Conservation (phyloP, 2,888 invertebrate genomes). For the Melinaea menophilus region DNA sequence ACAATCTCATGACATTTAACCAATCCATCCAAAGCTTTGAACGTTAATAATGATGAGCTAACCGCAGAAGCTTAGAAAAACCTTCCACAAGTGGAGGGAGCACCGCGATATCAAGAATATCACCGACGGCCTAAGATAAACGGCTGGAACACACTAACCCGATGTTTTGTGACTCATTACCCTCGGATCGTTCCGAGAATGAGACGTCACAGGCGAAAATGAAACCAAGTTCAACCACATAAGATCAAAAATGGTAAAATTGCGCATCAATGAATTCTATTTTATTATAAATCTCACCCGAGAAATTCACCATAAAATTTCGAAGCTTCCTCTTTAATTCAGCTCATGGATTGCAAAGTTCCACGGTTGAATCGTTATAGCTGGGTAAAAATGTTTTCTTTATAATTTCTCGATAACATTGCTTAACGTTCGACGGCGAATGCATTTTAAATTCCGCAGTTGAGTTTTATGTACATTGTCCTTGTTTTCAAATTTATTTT, state of each 20-base stretch:
- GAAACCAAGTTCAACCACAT: slow-evolving; percentile 21
- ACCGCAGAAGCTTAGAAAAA: slow-evolving; percentile 26
- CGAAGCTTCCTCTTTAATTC: slow-evolving; percentile 48
- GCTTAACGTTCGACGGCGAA: slow-evolving; percentile 18
- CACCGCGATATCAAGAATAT: slow-evolving; percentile 35
- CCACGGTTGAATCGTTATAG: slow-evolving; percentile 29
- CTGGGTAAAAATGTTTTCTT: slow-evolving; percentile 26
- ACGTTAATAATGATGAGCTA: slow-evolving; percentile 4
- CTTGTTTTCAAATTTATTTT: not conserved
- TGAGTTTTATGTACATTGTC: slow-evolving; percentile 8
- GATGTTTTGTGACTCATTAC: slow-evolving; percentile 51
- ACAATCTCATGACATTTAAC: not conserved
- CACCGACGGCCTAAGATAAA: slow-evolving; percentile 41
- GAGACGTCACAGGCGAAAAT: slow-evolving; percentile 27
- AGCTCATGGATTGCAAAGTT: slow-evolving; percentile 36
- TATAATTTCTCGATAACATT: slow-evolving; percentile 19
- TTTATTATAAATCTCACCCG: slow-evolving; percentile 43
- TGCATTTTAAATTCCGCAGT: slow-evolving; percentile 20
- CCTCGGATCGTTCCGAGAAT: slow-evolving; percentile 29
- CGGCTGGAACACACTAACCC: slow-evolving; percentile 43
- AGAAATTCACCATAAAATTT: slow-evolving; percentile 46
- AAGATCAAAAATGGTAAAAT: slow-evolving; percentile 29
- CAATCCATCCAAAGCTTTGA: not conserved
- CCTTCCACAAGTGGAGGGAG: slow-evolving; percentile 23
- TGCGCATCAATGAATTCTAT: slow-evolving; percentile 27